Evolutionary conservation across 1,140 invertebrate genomes (phyloP).

Genomic region (Drosophila setifemur): DNA sequence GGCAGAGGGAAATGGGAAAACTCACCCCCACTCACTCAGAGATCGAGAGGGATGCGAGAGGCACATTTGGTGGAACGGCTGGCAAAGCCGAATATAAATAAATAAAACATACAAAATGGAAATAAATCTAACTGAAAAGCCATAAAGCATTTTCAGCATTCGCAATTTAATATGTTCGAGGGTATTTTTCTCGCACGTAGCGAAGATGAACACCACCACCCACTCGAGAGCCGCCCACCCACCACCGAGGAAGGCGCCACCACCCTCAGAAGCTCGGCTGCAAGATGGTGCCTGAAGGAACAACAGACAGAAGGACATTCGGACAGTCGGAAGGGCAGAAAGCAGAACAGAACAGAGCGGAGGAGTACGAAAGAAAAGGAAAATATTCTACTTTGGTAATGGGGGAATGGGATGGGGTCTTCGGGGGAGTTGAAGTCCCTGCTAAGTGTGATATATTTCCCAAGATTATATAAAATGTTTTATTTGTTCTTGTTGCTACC

Average conservation of each 20-base stretch:
- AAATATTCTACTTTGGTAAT: slow-evolving; percentile 30
- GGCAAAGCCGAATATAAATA: slow-evolving; percentile 78
- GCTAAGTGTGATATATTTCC: slow-evolving; percentile 82
- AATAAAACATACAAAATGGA: slow-evolving; percentile 82
- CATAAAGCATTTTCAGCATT: slow-evolving; percentile 82
- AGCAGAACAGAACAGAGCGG: slow-evolving; percentile 2
- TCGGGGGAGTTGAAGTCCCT: slow-evolving; percentile 32
- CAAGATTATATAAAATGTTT: slow-evolving; percentile 82
- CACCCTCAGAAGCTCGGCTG: slow-evolving; percentile 36
- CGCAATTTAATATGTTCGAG: slow-evolving; percentile 82
- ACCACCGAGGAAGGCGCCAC: slow-evolving; percentile 15
- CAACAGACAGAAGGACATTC: slow-evolving; percentile 46
- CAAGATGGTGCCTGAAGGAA: slow-evolving; percentile 75
- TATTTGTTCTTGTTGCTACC: slow-evolving; percentile 73
- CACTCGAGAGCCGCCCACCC: slow-evolving; percentile 21
- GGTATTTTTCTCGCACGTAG: slow-evolving; percentile 79
- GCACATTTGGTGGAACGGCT: slow-evolving; percentile 34
- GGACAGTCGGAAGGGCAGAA: slow-evolving; percentile 53
- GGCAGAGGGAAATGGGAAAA: slow-evolving; percentile 22
- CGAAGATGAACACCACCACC: slow-evolving; percentile 67
- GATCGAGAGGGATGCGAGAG: slow-evolving; percentile 21
- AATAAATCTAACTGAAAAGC: slow-evolving; percentile 82
- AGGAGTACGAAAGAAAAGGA: slow-evolving; percentile 30
- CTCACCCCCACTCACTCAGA: slow-evolving; percentile 37
- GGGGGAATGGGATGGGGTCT: neutral